Percentiles rank a stretch among this genome's conserved stretches.
Conservation (phyloP, 2,888 invertebrate genomes). For the Ashinkailepas kermadecensis region DNA sequence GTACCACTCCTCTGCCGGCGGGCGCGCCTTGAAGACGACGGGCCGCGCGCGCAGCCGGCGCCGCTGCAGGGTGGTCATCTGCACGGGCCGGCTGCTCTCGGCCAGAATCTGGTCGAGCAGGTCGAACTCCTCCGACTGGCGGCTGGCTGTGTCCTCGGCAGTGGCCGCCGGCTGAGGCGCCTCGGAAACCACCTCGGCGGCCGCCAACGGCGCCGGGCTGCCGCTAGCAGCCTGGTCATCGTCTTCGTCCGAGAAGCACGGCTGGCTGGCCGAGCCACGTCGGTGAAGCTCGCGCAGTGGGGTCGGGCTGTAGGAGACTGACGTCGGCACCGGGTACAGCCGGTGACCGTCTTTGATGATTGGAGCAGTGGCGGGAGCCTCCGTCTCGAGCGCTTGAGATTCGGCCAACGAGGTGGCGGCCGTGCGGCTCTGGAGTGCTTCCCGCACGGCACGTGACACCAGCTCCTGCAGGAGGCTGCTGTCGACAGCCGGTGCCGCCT, state of each 20-base stretch:
- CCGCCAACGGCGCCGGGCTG: not conserved
- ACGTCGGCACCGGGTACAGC: not conserved
- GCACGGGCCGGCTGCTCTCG: not conserved
- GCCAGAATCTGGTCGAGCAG: constrained; percentile 2
- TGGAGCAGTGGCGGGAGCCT: too few species aligned
- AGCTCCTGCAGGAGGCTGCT: constrained; percentile 2
- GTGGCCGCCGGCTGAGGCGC: too few species aligned
- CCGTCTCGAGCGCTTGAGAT: not conserved
- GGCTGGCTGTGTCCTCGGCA: too few species aligned
- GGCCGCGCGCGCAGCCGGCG: not conserved
- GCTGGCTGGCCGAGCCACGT: not conserved
- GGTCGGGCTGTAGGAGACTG: not conserved
- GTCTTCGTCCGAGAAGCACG: constrained; percentile 1
- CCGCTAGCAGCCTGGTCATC: not conserved
- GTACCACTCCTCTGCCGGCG: constrained; percentile 38
- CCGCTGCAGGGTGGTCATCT: not conserved
- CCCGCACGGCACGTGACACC: not conserved
- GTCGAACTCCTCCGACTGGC: not conserved
- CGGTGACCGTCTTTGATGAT: not conserved
- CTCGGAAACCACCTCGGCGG: not conserved
- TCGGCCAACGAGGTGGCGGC: not conserved
- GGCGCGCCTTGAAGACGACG: constrained; percentile 25
- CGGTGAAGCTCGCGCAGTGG: not conserved
- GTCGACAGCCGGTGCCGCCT: not conserved
- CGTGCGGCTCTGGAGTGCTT: not conserved